phyloP scores from a whole-genome alignment of 2,888 invertebrate species.

The Caenorhabditis zanzibari region DNA sequence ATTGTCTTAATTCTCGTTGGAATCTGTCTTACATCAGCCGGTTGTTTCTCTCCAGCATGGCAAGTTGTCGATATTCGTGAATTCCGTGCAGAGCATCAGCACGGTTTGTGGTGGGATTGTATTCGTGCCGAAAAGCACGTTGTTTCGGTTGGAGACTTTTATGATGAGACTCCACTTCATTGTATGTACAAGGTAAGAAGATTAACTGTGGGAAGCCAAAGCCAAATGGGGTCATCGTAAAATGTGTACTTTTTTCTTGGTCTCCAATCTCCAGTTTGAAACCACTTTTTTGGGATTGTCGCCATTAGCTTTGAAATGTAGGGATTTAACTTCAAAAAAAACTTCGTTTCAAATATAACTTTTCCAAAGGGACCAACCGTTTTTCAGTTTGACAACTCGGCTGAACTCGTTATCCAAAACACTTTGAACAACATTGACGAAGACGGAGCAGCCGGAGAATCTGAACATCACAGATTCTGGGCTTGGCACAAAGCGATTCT shows the following conservation, averaged over 20 bases:
- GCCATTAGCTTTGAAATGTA: neutral
- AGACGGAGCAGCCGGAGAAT: slow-evolving; percentile 83
- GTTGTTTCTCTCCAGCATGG: slow-evolving; percentile 80
- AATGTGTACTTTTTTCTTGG: slow-evolving; percentile 32
- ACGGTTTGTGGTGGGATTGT: slow-evolving; percentile 83
- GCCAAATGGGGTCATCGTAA: slow-evolving; percentile 22
- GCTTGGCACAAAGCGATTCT: slow-evolving; percentile 83
- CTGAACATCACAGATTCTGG: slow-evolving; percentile 83
- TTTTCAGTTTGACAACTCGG: slow-evolving; percentile 81
- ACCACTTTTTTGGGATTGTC: slow-evolving; percentile 17
- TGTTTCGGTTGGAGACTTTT: slow-evolving; percentile 83
- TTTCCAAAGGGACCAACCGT: neutral
- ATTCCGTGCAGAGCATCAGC: slow-evolving; percentile 83
- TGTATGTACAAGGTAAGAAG: slow-evolving; percentile 81
- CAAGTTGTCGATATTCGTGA: slow-evolving; percentile 83
- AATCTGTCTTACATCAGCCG: slow-evolving; percentile 78
- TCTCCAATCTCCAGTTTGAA: slow-evolving; percentile 23
- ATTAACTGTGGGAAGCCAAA: slow-evolving; percentile 1
- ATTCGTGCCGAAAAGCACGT: slow-evolving; percentile 82
- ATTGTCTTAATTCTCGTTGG: slow-evolving; percentile 80
- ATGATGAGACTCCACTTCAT: slow-evolving; percentile 82
- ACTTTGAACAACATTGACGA: slow-evolving; percentile 82
- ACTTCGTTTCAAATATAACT: neutral
- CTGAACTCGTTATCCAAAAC: slow-evolving; percentile 82
- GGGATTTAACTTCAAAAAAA: neutral